Percentiles rank a stretch among this genome's conserved stretches.
Evolutionary conservation across 2,888 invertebrate genomes (phyloP).

Genomic region (Watsonalla binaria): DNA sequence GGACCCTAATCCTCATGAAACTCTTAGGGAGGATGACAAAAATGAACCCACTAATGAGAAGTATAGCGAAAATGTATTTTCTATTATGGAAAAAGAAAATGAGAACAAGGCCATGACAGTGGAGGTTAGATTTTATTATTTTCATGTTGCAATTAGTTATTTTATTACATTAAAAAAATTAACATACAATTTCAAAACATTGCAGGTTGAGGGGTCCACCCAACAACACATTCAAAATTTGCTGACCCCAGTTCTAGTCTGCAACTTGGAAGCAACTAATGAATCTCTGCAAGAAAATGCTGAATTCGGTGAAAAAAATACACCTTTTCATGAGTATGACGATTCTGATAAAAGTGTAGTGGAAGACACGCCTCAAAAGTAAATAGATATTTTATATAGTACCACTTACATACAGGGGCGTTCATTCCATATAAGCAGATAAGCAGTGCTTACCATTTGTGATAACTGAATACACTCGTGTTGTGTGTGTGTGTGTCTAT

Average conservation of each 20-base stretch:
- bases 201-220: conserved; percentile 19
- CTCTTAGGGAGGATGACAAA: not conserved
- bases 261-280: conserved; percentile 23
- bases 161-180: too few species aligned
- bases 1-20: not conserved
- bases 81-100: conserved; percentile 45
- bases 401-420: too few species aligned
- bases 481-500: too few species aligned
- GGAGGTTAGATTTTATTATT: conserved; percentile 21
- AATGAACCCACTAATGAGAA: conserved; percentile 31
- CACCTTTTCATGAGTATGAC: conserved; percentile 38
- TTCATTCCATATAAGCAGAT: too few species aligned
- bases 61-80: conserved; percentile 65
- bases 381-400: conserved; percentile 15
- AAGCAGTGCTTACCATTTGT: too few species aligned
- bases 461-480: too few species aligned
- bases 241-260: conserved; percentile 41
- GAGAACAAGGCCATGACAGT: conserved; percentile 18
- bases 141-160: too few species aligned
- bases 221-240: conserved; percentile 33
- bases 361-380: conserved; percentile 75
- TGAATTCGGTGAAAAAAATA: conserved; percentile 20
- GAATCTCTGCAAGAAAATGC: conserved; percentile 12
- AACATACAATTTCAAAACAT: not conserved
- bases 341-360: conserved; percentile 62